phyloP scores from a whole-genome alignment of 2,797 vertebrate genomes.

The Tauraco hartlaubi region DNA sequence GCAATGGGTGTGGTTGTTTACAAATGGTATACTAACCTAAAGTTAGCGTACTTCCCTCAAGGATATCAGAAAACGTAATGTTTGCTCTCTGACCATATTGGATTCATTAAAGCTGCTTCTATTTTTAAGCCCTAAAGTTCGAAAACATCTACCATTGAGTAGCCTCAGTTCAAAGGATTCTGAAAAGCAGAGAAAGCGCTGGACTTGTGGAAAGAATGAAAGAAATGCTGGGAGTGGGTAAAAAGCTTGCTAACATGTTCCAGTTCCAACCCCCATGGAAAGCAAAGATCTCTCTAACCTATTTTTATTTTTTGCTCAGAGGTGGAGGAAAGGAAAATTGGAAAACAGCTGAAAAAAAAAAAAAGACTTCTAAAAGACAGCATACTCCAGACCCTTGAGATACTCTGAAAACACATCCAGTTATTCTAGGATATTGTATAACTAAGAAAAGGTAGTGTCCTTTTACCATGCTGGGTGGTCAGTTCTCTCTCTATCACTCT shows the following conservation, averaged over 20 bases:
- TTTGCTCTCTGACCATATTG: constrained; percentile 17
- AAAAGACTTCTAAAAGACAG: background rate
- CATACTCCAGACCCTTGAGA: background rate
- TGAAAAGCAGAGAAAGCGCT: background rate
- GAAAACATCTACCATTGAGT: constrained; percentile 42
- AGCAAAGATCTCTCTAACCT: background rate
- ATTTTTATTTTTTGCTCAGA: background rate
- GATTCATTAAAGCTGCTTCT: constrained; percentile 47
- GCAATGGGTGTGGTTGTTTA: background rate
- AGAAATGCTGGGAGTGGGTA: constrained; percentile 51
- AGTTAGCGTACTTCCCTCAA: background rate
- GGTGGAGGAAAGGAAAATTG: background rate
- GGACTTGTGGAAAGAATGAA: constrained; percentile 50
- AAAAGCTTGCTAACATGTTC: constrained; percentile 27
- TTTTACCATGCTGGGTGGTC: background rate
- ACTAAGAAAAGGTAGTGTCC: background rate
- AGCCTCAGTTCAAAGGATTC: background rate
- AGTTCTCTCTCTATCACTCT: background rate
- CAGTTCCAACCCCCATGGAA: background rate
- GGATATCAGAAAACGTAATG: background rate
- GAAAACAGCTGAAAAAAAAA: background rate
- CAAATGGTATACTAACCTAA: background rate
- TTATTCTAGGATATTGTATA: background rate
- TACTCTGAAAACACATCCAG: background rate
- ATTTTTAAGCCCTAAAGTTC: constrained; percentile 38